Base-by-base conservation (phyloP, 2,797 vertebrate genomes). In the Artibeus lituratus region DNA sequence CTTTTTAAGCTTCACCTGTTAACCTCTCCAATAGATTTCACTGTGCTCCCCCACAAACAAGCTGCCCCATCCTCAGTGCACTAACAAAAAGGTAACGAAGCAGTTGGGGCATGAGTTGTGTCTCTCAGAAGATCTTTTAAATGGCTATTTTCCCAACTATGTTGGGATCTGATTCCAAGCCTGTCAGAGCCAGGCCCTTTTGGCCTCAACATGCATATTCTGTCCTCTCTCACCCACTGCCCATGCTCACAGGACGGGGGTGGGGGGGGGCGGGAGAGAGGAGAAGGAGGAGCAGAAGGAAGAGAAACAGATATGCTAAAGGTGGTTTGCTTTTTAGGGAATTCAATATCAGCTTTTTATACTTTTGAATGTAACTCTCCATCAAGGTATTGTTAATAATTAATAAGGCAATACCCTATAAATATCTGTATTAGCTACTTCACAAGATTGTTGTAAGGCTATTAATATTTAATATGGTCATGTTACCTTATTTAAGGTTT, bases 241-340 rank as follows among this genome's bases (percentile, higher is more conserved):
- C 32, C 59, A n/a, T 37, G 88, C 49, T 88, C 39, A 44, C 22
- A 14, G 19, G n/a, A 47, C 39, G 39, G 39, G 39, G 7, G 39
- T 42, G 39, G 39, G 39, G 39, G 21, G 32, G 73, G 37, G 11
- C 49, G 26, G 69, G 39, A 24, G 22, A 18, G n/a, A 37, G 62
- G 44, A 51, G 47, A 47, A 51, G 32, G 32, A 35, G 74, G 4
- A n/a, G 47, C 65, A 67, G 65, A 19, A 39, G 8, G 42, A 90
- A 10, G 21, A 21, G 16, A 59, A n/a, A 62, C 7, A 47, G 35
- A 85, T 22, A 44, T 6, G 65, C 70, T 91, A 19, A 51, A 62
- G 39, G 84, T 57, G 24, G 35, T 76, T 87, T 94, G 93, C 93
- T 97, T 97, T 96, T 95, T 78, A 97, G 96, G 91, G 42, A 97